Evolutionary conservation across 2,797 vertebrate species (phyloP).

Genomic region (Poecilia gillii): DNA sequence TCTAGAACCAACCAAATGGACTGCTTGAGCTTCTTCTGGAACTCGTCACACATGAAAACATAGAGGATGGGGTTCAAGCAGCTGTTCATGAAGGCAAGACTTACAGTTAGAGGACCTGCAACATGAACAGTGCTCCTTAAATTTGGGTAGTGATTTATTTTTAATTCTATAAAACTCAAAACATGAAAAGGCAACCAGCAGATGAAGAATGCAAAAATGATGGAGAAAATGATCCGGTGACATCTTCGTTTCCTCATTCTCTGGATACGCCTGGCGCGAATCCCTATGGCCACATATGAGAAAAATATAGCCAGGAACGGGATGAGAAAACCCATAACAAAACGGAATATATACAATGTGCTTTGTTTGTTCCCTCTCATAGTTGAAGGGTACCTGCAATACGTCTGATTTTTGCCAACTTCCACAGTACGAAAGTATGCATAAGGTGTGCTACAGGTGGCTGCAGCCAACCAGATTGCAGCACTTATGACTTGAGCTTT

Average conservation of each 20-base stretch:
- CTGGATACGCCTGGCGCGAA: conserved; percentile 51
- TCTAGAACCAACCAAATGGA: conserved; percentile 81
- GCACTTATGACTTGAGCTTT: conserved; percentile 57
- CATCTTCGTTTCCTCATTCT: conserved; percentile 49
- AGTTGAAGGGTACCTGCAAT: neutral
- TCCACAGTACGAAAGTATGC: neutral
- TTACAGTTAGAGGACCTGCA: conserved; percentile 1
- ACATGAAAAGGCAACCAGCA: conserved; percentile 82
- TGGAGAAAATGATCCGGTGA: conserved; percentile 61
- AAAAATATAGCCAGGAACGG: conserved; percentile 73
- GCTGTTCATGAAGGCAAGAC: conserved; percentile 71
- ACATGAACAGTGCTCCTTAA: accelerated
- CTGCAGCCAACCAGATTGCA: conserved; percentile 60
- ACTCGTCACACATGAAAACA: conserved; percentile 79
- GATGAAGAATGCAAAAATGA: conserved; percentile 78
- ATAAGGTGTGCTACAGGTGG: conserved; percentile 64
- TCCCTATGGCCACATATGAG: conserved; percentile 70
- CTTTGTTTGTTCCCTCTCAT: neutral
- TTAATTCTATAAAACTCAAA: conserved; percentile 12
- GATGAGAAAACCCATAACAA: conserved; percentile 74
- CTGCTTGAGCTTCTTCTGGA: conserved; percentile 74
- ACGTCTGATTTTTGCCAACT: accelerated
- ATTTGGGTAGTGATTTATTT: accelerated
- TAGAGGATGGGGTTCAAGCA: conserved; percentile 81
- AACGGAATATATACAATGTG: conserved; percentile 54